A percentile compares a stretch with the other conserved stretches of the same genome.
Evolutionary conservation across 2,113 vertebrate genomes (phyloP).

Genomic region (Caloenas nicobarica): DNA sequence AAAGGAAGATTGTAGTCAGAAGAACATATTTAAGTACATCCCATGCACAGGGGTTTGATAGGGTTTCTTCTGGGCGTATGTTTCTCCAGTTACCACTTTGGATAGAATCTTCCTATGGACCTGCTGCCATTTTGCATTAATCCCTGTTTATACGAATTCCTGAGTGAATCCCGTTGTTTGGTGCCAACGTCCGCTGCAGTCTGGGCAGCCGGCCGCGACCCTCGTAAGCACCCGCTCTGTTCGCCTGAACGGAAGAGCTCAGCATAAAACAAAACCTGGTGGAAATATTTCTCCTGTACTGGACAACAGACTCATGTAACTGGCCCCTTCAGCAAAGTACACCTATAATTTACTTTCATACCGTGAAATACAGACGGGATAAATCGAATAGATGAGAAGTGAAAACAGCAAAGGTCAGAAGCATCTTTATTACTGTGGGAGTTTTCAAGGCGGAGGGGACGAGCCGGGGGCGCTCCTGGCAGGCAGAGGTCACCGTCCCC

Average conservation of each 20-base stretch:
- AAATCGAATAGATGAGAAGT: neutral
- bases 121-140: neutral
- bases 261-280: rapidly evolving
- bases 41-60: rapidly evolving
- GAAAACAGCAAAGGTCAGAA: neutral
- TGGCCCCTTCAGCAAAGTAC: neutral
- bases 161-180: neutral
- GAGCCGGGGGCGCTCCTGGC: neutral
- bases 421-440: rapidly evolving
- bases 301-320: neutral
- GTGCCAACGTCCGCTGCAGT: neutral
- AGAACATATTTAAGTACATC: rapidly evolving
- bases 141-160: neutral
- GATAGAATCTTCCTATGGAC: neutral
- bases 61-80: neutral
- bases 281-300: neutral
- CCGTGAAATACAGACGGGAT: neutral
- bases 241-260: neutral
- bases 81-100: neutral
- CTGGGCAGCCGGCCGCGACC: neutral
- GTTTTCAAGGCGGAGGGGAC: neutral
- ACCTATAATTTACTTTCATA: neutral
- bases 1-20: too few species aligned
- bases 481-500: neutral
- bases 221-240: neutral